Conservation (phyloP, 2,797 vertebrate species). For the Garrulus glandarius region DNA sequence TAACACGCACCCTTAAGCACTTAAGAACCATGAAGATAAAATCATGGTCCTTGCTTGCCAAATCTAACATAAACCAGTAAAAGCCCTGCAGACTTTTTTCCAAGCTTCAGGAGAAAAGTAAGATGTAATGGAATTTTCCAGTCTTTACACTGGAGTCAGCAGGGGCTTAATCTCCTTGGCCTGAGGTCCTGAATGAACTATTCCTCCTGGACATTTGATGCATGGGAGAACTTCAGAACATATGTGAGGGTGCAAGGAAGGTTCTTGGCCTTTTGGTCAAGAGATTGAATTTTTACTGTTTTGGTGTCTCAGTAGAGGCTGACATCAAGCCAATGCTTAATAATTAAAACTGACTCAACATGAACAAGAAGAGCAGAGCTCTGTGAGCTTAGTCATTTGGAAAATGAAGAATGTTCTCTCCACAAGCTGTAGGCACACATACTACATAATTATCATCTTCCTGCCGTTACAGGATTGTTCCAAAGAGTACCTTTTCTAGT, state of each 20-base stretch:
- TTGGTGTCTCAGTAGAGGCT: background rate
- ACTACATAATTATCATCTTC: background rate
- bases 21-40: conserved; percentile 2
- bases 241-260: background rate
- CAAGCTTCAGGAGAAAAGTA: background rate
- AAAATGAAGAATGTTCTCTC: conserved; percentile 10
- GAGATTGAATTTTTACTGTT: background rate
- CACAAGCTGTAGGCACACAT: background rate
- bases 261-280: background rate
- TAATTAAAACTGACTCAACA: background rate
- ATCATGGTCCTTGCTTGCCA: background rate
- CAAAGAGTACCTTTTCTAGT: background rate
- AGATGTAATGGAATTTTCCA: background rate
- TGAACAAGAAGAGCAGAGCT: background rate
- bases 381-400: background rate
- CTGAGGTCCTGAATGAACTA: background rate
- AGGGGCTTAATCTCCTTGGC: background rate
- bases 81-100: background rate
- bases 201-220: background rate
- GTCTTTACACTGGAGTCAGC: background rate
- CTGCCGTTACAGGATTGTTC: background rate
- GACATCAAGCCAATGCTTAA: background rate
- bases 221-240: background rate
- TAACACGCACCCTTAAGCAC: background rate
- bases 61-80: background rate